Evolutionary conservation across 2,113 vertebrate genomes (phyloP).

Genomic region (Sisor rabdophorus): DNA sequence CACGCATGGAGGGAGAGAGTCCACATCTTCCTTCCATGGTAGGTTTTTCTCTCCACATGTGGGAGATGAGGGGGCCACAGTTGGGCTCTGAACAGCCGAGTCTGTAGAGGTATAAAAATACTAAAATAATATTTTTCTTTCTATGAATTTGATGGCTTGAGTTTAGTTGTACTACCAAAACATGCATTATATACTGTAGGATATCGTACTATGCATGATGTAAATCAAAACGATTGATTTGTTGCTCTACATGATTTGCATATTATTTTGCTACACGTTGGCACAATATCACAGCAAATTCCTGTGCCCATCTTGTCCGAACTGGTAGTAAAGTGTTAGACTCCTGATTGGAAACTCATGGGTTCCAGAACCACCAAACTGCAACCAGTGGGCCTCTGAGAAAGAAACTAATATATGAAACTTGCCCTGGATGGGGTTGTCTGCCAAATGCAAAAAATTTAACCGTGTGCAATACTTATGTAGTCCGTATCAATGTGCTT

Average conservation of each 20-base stretch:
- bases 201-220: too few species aligned
- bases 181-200: not conserved
- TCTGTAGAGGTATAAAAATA: slow-evolving; percentile 38
- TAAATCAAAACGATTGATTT: not conserved
- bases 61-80: slow-evolving; percentile 70
- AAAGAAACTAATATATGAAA: too few species aligned
- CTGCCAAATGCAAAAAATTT: too few species aligned
- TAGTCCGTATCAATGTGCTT: too few species aligned
- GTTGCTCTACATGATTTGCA: not conserved
- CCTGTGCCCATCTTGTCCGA: too few species aligned
- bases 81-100: slow-evolving; percentile 73
- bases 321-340: too few species aligned
- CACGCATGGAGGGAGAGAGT: slow-evolving; percentile 81
- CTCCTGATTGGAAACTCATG: too few species aligned
- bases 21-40: slow-evolving; percentile 84
- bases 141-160: too few species aligned
- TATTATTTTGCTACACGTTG: not conserved
- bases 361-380: too few species aligned
- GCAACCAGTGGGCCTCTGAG: too few species aligned
- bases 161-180: not conserved
- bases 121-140: not conserved
- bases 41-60: slow-evolving; percentile 80
- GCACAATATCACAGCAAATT: not conserved
- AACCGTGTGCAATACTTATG: too few species aligned
- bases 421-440: too few species aligned